Percentiles rank a stretch among this genome's conserved stretches.
Evolutionary conservation across 1,140 invertebrate genomes (phyloP).

Genomic region (Drosophila funebris): DNA sequence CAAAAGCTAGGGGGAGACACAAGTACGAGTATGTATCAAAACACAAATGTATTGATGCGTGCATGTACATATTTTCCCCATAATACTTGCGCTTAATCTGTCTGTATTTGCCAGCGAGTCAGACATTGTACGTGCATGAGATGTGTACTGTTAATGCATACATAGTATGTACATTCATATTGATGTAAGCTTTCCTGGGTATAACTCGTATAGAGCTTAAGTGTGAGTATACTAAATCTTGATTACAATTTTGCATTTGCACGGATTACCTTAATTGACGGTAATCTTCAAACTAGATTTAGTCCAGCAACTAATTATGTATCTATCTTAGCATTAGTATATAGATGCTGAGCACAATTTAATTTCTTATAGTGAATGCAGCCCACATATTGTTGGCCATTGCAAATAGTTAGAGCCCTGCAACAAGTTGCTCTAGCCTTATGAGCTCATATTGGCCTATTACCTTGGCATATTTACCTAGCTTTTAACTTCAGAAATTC

Average conservation of each 20-base stretch:
- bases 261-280: constrained; percentile 61
- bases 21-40: neutral
- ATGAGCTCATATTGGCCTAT: too few species aligned
- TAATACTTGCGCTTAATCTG: constrained; percentile 9
- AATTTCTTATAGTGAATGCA: too few species aligned
- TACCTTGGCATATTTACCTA: too few species aligned
- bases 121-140: neutral
- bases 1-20: constrained; percentile 9
- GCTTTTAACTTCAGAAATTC: too few species aligned
- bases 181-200: neutral
- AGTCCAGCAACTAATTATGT: too few species aligned
- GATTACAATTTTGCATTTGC: constrained; percentile 25
- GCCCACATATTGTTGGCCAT: neutral
- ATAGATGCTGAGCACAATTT: too few species aligned
- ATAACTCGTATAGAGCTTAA: neutral
- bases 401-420: constrained; percentile 11
- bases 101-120: constrained; percentile 32
- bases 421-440: constrained; percentile 58
- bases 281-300: neutral
- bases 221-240: neutral
- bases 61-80: neutral
- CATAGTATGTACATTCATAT: neutral
- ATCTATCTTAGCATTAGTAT: too few species aligned
- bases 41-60: constrained; percentile 1
- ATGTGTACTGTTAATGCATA: neutral